Evolutionary conservation across 2,797 vertebrate species (phyloP).

Genomic region (Thalassophryne amazonica): DNA sequence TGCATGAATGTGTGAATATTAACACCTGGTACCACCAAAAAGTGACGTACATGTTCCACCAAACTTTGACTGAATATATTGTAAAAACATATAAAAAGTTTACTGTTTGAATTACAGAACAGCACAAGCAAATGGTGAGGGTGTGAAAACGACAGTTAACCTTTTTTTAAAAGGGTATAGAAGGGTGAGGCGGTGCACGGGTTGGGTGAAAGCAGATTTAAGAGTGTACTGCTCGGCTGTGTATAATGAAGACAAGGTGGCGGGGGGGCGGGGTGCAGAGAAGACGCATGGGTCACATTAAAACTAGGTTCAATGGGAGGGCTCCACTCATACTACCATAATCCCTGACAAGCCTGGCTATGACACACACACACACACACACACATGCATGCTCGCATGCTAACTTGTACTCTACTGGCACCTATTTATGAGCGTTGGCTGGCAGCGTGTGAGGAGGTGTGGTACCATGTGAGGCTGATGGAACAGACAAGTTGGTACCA

Average conservation of each 20-base stretch:
- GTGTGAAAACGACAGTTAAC: conserved; percentile 30
- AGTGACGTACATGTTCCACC: neutral
- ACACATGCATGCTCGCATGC: neutral
- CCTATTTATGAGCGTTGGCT: conserved; percentile 48
- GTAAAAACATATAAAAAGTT: conserved; percentile 9
- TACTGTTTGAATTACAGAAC: conserved; percentile 11
- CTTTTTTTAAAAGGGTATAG: neutral
- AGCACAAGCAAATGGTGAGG: conserved; percentile 4
- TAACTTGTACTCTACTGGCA: conserved; percentile 31
- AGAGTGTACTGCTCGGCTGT: conserved; percentile 59
- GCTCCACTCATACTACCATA: conserved; percentile 55
- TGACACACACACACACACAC: conserved; percentile 20
- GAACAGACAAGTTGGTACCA: conserved; percentile 34
- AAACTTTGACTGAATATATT: conserved; percentile 5
- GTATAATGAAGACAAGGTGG: conserved; percentile 46
- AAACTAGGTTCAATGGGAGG: conserved; percentile 69
- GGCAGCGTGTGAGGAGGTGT: conserved; percentile 26
- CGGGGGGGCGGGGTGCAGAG: conserved; percentile 31
- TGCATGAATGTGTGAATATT: conserved; percentile 2
- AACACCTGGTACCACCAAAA: neutral
- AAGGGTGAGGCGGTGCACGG: conserved; percentile 25
- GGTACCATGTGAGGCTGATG: conserved; percentile 48
- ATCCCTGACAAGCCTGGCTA: conserved; percentile 51
- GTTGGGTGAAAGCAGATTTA: conserved; percentile 27
- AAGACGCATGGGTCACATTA: conserved; percentile 66